Evolutionary conservation across 92 coral and sea anemone species (phyloP).

Genomic region (Actinostola sp.): DNA sequence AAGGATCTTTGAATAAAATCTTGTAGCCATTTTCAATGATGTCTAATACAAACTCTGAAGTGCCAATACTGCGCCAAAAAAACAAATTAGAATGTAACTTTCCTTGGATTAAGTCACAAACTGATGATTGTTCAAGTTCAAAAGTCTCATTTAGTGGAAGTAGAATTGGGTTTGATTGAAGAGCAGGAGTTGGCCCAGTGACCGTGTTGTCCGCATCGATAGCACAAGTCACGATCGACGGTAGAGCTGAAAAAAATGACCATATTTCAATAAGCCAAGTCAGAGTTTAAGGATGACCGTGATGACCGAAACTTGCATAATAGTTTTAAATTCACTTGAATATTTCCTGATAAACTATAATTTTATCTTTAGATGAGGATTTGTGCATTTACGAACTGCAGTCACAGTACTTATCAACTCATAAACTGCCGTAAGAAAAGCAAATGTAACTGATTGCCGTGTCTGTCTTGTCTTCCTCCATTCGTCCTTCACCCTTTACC

Average conservation of each 20-base stretch:
- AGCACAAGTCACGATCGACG: conserved; percentile 2
- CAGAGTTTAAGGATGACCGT: too few species aligned
- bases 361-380: too few species aligned
- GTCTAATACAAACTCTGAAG: conserved; percentile 50
- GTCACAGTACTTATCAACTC: too few species aligned
- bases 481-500: too few species aligned
- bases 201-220: conserved; percentile 14
- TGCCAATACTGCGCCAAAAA: conserved; percentile 57
- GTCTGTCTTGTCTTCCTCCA: too few species aligned
- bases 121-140: conserved; percentile 17
- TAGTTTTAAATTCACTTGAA: too few species aligned
- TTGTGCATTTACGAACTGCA: too few species aligned
- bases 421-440: too few species aligned
- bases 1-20: conserved; percentile 35
- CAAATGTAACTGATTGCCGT: too few species aligned
- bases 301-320: too few species aligned
- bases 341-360: too few species aligned
- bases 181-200: conserved; percentile 27
- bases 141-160: not conserved
- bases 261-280: too few species aligned
- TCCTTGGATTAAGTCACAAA: conserved; percentile 4
- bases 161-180: not conserved
- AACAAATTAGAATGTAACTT: conserved; percentile 8
- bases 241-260: not conserved
- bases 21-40: conserved; percentile 51